Base-by-base conservation (phyloP, 2,888 invertebrate genomes). In the Caenorhabditis zanzibari region DNA sequence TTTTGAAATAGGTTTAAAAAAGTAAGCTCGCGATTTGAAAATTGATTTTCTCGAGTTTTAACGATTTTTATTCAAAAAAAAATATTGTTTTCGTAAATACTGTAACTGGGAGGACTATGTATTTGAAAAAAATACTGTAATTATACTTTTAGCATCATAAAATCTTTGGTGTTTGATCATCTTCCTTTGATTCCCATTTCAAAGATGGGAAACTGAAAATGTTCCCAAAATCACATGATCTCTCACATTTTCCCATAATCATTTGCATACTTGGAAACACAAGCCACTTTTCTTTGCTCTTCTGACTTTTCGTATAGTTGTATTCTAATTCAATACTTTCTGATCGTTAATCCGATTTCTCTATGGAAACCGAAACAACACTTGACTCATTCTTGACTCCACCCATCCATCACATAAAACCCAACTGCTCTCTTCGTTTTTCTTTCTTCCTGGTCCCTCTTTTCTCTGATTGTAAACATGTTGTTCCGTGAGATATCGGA, bases 401-500 rank as follows among this genome's bases (percentile, higher is more conserved):
- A 38, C 32, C 24, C 35, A 52, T 49, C 22, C 35, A 68, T 54
- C 24, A 52, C 54, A 68, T 35, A 24, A 58, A 44, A 49, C 6
- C 58, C 26, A n/a, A 19, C 32, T 58, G 22, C 14, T 58, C 32
- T 56, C 41, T 47, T 52, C 26, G 16, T 32, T 63, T 52, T 52
- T 12, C 9, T 35, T 49, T 66, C 32, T 52, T 66, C 66, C 28
- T 66, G 28, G 26, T 66, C 49, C 38, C 35, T 54, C 41, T 56
- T 16, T 35, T 56, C 26, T 28, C 32, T 12, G n/a, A 52, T 63
- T 64, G 72, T 80, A 64, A 72, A 71, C 72, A 80, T 72, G 72
- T 71, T 66, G 64, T 66, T 79, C 32, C 61, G 24, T 24, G 38
- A 24, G 38, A 41, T n/a, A 38, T 22, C 52, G 5, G n/a, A n/a